phyloP scores from a whole-genome alignment of 2,113 vertebrate genomes.

The Atlantisia rogersi region DNA sequence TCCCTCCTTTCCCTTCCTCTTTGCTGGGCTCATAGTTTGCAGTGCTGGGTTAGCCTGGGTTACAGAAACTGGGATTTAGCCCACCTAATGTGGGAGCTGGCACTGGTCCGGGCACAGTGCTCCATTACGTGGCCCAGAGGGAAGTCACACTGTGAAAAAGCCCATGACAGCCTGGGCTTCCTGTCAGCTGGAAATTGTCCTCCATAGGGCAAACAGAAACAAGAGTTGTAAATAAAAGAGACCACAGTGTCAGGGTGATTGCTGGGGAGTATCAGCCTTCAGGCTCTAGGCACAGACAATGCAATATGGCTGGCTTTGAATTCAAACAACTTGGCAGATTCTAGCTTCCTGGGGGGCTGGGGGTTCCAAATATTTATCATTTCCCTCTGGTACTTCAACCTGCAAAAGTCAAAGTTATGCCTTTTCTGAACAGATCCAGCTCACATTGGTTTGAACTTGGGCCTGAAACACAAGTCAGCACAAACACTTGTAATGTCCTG shows the following conservation, averaged over 20 bases:
- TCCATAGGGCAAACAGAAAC: not conserved
- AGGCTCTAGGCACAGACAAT: not conserved
- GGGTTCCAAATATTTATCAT: not conserved
- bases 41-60: not conserved
- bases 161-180: not conserved
- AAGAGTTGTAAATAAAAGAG: not conserved
- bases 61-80: not conserved
- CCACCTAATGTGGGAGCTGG: fast-evolving
- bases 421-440: not conserved
- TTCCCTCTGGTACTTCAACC: not conserved
- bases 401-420: not conserved
- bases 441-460: not conserved
- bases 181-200: not conserved
- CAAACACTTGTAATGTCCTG: not conserved
- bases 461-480: not conserved
- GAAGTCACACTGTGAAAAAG: fast-evolving
- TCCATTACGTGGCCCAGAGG: not conserved
- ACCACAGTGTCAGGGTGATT: not conserved
- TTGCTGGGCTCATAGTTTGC: not conserved
- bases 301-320: fast-evolving
- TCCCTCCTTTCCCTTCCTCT: not conserved
- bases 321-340: not conserved
- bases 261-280: not conserved
- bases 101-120: fast-evolving
- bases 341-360: not conserved